A percentile compares a stretch with the other conserved stretches of the same genome.
phyloP scores from a whole-genome alignment of 2,113 vertebrate genomes.

The Condylura cristata region DNA sequence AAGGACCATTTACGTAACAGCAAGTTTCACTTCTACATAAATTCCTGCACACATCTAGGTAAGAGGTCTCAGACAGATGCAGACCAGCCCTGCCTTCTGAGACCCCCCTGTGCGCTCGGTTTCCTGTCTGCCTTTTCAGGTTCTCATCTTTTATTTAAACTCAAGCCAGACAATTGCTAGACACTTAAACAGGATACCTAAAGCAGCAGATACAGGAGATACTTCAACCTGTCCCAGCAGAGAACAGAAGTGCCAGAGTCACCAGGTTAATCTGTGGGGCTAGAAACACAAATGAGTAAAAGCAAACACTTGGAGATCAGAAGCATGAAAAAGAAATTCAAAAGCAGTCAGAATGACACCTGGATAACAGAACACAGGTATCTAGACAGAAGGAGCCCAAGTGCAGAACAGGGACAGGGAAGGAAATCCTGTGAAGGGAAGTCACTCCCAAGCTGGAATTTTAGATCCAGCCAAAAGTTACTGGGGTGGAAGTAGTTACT shows the following conservation, averaged over 20 bases:
- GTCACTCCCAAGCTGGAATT: neutral
- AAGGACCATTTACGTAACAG: neutral
- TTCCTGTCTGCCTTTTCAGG: neutral
- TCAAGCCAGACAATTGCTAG: neutral
- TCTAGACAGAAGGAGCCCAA: neutral
- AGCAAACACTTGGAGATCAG: too few species aligned
- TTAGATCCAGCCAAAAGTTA: neutral
- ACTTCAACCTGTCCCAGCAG: neutral
- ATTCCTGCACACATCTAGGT: neutral
- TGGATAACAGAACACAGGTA: neutral
- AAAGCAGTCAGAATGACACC: neutral
- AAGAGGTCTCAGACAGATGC: neutral
- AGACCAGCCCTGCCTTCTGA: fast-evolving
- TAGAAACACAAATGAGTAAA: neutral
- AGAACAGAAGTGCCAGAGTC: neutral
- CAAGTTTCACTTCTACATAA: neutral
- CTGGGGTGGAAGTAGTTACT: neutral
- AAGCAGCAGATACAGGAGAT: neutral
- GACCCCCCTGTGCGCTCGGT: neutral
- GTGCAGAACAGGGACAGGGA: neutral
- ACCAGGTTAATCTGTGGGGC: neutral
- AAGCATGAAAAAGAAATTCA: neutral
- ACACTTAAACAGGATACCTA: neutral
- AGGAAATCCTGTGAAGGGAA: neutral
- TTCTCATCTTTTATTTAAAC: neutral